These are phyloP conservation scores for Chloebia gouldiae DNA, from an alignment of 2,113 vertebrate genomes.

Conservation along the genomic window DNA sequence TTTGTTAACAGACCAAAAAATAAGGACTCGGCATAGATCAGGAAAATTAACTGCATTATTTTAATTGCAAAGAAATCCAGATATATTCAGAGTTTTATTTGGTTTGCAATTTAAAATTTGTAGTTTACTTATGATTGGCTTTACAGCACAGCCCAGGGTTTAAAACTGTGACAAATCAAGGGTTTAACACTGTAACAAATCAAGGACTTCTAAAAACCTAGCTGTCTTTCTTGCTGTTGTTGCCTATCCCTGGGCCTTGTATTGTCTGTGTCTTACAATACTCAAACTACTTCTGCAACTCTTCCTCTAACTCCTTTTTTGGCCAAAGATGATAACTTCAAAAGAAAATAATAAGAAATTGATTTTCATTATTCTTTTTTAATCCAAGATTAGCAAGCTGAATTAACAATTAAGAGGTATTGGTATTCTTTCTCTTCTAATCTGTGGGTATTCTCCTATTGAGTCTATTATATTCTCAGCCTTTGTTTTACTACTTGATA, in stretches of 20 bases:
- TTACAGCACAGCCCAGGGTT: background rate
- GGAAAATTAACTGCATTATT: background rate
- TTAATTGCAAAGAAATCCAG: background rate
- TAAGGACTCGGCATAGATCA: background rate
- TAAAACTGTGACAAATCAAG: background rate
- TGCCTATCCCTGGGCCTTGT: rapidly evolving
- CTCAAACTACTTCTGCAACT: background rate
- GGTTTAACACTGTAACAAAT: background rate
- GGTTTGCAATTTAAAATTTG: background rate
- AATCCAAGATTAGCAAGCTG: background rate
- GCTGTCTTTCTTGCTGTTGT: background rate
- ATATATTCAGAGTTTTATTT: background rate
- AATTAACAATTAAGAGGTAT: background rate
- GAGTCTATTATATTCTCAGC: background rate
- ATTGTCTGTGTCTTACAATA: background rate
- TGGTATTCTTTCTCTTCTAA: background rate
- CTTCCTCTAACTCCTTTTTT: background rate
- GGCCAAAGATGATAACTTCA: background rate
- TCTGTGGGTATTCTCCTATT: background rate
- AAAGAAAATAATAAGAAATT: background rate
- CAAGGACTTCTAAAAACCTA: background rate
- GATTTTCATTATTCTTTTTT: background rate
- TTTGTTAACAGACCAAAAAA: background rate
- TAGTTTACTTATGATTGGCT: background rate
- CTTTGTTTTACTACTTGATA: conserved; percentile 43